Conservation (phyloP, 2,888 invertebrate genomes). For the Yponomeuta sedellus region DNA sequence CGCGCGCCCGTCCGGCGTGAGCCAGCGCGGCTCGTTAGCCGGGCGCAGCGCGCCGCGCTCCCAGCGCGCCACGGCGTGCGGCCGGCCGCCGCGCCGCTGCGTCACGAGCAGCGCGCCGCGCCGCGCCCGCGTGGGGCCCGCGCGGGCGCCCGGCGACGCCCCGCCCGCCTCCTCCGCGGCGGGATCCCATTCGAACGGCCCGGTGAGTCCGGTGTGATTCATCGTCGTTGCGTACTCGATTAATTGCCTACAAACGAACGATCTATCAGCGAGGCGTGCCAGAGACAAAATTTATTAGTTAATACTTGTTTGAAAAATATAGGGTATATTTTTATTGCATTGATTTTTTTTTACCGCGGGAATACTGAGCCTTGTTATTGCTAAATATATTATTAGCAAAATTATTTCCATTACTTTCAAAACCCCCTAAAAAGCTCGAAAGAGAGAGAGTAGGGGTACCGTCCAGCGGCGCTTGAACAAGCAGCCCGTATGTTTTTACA, state of each 20-base stretch:
- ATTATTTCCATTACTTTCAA: too few relatives aligned
- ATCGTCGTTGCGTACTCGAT: conserved; percentile 34
- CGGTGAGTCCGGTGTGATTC: conserved; percentile 47
- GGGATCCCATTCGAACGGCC: conserved; percentile 42
- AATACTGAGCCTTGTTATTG: too few relatives aligned
- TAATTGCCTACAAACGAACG: conserved; percentile 32
- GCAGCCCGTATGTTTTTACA: too few relatives aligned
- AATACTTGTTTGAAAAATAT: too few relatives aligned
- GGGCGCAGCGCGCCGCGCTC: conserved; percentile 79
- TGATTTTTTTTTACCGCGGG: too few relatives aligned
- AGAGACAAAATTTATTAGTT: conserved; percentile 13
- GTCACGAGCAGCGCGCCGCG: conserved; percentile 55
- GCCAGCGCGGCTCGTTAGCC: conserved; percentile 88
- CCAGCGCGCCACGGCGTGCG: conserved; percentile 73
- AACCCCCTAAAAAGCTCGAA: too few relatives aligned
- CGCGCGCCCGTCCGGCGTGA: conserved; percentile 52
- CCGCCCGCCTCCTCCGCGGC: background rate
- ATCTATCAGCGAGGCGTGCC: conserved; percentile 7
- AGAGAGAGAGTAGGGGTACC: too few relatives aligned
- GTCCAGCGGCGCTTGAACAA: too few relatives aligned
- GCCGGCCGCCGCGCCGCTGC: conserved; percentile 86
- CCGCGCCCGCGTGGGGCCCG: conserved; percentile 23
- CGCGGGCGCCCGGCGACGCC: too few relatives aligned
- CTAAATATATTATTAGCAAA: too few relatives aligned
- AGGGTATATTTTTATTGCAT: too few relatives aligned